Conservation (phyloP, 2,113 vertebrate genomes). For the Butorides virescens region DNA sequence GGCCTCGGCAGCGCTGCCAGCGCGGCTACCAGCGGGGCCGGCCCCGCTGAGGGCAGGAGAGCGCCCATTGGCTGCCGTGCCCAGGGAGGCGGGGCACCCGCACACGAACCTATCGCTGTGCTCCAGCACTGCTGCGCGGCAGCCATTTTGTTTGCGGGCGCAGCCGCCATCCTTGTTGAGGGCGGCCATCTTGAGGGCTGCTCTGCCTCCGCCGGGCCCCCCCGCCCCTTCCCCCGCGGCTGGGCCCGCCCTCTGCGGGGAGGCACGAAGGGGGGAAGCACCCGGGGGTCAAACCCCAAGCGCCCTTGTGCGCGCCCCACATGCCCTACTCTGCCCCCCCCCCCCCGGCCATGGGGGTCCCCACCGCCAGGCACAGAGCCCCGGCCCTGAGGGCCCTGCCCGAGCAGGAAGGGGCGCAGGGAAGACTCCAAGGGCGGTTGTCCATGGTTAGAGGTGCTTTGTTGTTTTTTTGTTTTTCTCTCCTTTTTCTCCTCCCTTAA, state of each 20-base stretch:
- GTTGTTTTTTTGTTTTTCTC: not conserved
- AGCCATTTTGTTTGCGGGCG: not conserved
- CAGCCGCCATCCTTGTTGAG: not conserved
- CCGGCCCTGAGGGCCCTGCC: not conserved
- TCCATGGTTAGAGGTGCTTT: not conserved
- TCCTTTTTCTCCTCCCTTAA: not conserved
- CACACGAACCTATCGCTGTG: not conserved
- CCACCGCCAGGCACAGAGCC: not conserved
- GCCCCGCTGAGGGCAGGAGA: too few relatives aligned
- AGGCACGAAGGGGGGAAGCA: not conserved
- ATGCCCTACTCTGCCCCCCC: fast-evolving
- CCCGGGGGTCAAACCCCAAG: not conserved
- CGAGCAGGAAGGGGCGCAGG: fast-evolving
- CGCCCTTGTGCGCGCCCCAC: too few relatives aligned
- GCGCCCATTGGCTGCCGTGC: not conserved
- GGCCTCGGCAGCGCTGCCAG: not conserved
- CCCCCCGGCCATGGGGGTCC: not conserved
- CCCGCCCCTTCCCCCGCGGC: too few relatives aligned
- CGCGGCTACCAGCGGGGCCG: not conserved
- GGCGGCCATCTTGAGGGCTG: not conserved
- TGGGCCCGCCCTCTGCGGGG: too few relatives aligned
- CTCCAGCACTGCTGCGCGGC: fast-evolving
- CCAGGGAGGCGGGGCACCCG: fast-evolving
- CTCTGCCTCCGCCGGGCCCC: fast-evolving
- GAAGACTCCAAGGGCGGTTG: fast-evolving